Percentiles rank a stretch among this genome's conserved stretches.
Conservation (phyloP, 2,888 invertebrate genomes). For the Tachina grossa region DNA sequence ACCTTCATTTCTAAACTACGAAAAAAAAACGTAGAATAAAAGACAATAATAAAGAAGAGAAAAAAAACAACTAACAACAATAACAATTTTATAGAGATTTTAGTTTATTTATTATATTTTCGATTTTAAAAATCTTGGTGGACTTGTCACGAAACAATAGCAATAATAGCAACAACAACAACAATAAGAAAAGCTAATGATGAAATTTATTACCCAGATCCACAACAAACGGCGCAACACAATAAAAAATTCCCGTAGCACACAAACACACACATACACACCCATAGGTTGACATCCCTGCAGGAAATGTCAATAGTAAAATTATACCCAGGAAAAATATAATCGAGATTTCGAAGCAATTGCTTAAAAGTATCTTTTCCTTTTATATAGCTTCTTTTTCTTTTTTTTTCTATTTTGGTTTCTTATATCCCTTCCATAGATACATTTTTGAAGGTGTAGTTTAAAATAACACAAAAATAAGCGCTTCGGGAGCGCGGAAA, state of each 20-base stretch:
- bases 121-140: constrained; percentile 59
- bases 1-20: constrained; percentile 69
- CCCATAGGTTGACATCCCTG: not conserved
- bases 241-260: constrained; percentile 11
- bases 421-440: too few relatives aligned
- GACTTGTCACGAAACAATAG: constrained; percentile 64
- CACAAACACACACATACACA: constrained; percentile 14
- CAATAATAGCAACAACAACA: constrained; percentile 33
- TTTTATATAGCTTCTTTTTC: too few relatives aligned
- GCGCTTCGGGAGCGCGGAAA: too few relatives aligned
- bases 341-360: too few relatives aligned
- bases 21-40: constrained; percentile 30
- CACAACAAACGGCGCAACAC: constrained; percentile 55
- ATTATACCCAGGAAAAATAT: too few relatives aligned
- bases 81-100: constrained; percentile 64
- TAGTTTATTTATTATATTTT: constrained; percentile 29
- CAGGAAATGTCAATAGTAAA: too few relatives aligned
- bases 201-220: constrained; percentile 70
- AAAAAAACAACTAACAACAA: constrained; percentile 14
- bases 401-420: too few relatives aligned
- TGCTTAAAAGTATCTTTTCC: too few relatives aligned
- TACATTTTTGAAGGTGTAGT: too few relatives aligned
- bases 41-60: constrained; percentile 26
- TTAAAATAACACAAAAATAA: too few relatives aligned
- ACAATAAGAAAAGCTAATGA: constrained; percentile 66